Conservation (phyloP, 2,113 vertebrate genomes). For the Felis chaus region DNA sequence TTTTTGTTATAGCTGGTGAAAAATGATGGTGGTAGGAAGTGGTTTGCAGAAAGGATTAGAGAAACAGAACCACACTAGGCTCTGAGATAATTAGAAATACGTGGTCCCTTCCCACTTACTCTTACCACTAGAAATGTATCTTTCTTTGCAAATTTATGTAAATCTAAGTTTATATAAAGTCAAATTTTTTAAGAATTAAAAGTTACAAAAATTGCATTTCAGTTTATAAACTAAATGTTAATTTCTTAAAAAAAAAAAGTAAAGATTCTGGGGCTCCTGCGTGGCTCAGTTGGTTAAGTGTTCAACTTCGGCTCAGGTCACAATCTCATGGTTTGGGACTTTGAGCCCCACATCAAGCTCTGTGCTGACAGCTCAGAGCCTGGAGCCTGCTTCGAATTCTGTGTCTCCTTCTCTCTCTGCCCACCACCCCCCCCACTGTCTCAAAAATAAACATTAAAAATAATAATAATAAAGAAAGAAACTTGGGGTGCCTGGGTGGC, state of each 20-base stretch:
- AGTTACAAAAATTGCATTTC: neutral
- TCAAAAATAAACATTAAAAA: too few species aligned
- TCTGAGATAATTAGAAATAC: slow-evolving; percentile 2
- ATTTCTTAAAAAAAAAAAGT: slow-evolving; percentile 9
- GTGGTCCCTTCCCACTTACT: neutral
- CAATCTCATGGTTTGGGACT: too few species aligned
- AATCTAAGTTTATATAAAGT: neutral
- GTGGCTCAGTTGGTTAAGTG: too few species aligned
- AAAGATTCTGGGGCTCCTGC: neutral
- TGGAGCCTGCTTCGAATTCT: too few species aligned
- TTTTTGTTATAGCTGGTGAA: neutral
- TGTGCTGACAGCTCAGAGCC: too few species aligned
- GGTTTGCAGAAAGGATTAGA: neutral
- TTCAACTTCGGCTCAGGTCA: too few species aligned
- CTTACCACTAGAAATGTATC: neutral
- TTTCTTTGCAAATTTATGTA: neutral
- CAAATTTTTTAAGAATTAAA: slow-evolving; percentile 29
- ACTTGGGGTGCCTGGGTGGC: too few species aligned
- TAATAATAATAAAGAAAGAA: too few species aligned
- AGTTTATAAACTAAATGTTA: neutral
- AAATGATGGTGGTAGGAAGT: neutral
- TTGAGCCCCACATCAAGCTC: too few species aligned
- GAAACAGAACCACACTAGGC: neutral
- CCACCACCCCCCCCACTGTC: too few species aligned
- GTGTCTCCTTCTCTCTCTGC: too few species aligned